Evolutionary conservation across 37 sponge, comb jelly and placozoan species (phyloP), one percentile per base, ranked within the genome.

Genomic region (Crambe crambe): DNA sequence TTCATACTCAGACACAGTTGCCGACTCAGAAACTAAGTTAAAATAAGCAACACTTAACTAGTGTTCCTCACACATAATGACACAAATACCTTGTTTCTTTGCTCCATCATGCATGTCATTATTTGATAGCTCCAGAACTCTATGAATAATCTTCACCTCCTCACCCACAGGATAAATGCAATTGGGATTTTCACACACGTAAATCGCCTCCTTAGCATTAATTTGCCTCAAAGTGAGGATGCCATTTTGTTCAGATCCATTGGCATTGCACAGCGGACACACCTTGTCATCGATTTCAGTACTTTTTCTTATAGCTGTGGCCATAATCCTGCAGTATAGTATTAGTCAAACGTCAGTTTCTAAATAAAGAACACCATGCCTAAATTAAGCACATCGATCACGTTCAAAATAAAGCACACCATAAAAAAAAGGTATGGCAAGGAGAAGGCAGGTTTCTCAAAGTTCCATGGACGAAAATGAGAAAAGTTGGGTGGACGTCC

Each of bases 141-240:
- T 77, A n/a, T 32, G 9, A 18, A 77, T 26, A 5, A 77, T 18
- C 42, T 35, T 39, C 26, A 40, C 42, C 31, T 73, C 74, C 27
- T 44, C 21, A 41, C 70, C 80, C n/a, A 86, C 42, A 27, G 87
- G 87, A 47, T 80, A 86, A 9, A 35, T 23, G 32, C 87, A 86
- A 57, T 74, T 31, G 12, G 47, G 26, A 32, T 80, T 80, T 25
- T 27, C 20, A 51, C 87, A 86, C 18, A 86, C 74, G 42, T 79
- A 86, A 37, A 86, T 5, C 4, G 87, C 87, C 38, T 86, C 87
- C 5, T 68, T 37, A 6, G 73, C 76, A 34, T 86, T 86, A 2
- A 86, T 73, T 31, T 86, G 80, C 58, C 74, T 73, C 81, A 86
- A 47, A 8, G 36, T 39, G 21, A 86, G 81, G 20, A 18, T 64